Conservation (phyloP, 2,797 vertebrate genomes). For the Myoxocephalus aenaeus region DNA sequence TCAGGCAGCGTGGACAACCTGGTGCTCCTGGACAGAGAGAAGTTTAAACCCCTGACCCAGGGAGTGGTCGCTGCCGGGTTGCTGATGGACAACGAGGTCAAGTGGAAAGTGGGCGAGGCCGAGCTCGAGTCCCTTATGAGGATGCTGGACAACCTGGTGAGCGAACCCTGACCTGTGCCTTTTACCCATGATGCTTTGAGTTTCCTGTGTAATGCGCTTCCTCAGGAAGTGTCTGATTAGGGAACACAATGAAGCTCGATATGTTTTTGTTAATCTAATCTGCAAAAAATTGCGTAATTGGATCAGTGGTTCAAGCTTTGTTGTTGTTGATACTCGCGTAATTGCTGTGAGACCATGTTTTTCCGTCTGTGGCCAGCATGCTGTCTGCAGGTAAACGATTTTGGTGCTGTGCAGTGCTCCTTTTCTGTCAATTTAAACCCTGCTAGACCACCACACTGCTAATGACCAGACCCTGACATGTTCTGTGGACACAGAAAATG, state of each 20-base stretch:
- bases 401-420: constrained; percentile 8
- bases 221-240: constrained; percentile 66
- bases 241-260: constrained; percentile 52
- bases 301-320: constrained; percentile 14
- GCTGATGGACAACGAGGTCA: constrained; percentile 88
- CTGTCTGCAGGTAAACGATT: constrained; percentile 5
- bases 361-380: constrained; percentile 16
- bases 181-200: constrained; percentile 52
- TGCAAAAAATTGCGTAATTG: constrained; percentile 29
- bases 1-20: constrained; percentile 91
- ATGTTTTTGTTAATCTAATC: constrained; percentile 24
- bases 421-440: constrained; percentile 17
- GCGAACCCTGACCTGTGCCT: constrained; percentile 73
- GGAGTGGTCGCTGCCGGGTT: constrained; percentile 83
- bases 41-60: constrained; percentile 87
- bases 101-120: constrained; percentile 95
- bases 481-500: constrained; percentile 54
- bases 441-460: constrained; percentile 42
- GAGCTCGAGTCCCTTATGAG: constrained; percentile 97
- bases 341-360: constrained; percentile 1
- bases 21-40: constrained; percentile 89
- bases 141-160: constrained; percentile 98
- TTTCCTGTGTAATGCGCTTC: constrained; percentile 64
- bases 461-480: constrained; percentile 46
- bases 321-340: background rate